Evolutionary conservation across 2,888 invertebrate genomes (phyloP).

Genomic region (Sialis lutaria): DNA sequence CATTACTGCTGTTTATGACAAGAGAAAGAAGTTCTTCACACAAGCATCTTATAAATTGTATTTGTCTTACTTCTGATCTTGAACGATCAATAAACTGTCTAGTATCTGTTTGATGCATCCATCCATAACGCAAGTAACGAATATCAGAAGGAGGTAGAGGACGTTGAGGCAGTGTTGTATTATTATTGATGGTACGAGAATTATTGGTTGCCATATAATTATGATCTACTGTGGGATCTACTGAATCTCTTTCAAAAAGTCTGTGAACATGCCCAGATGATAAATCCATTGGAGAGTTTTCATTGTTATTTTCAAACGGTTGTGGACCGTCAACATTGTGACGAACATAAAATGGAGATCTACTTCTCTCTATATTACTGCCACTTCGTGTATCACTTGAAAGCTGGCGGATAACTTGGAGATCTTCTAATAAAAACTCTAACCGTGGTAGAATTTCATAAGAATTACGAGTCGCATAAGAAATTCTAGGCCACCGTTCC

Average conservation of each 20-base stretch:
- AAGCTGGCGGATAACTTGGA: too few species aligned
- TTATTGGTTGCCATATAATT: constrained; percentile 8
- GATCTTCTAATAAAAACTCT: too few species aligned
- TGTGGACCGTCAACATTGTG: too few species aligned
- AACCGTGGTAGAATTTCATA: too few species aligned
- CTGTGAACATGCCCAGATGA: not conserved
- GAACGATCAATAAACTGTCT: constrained; percentile 24
- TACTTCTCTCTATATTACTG: too few species aligned
- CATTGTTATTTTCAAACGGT: not conserved
- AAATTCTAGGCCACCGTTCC: too few species aligned
- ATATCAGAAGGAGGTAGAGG: not conserved
- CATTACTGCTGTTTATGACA: not conserved
- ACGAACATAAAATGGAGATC: too few species aligned
- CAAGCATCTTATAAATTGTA: constrained; percentile 42
- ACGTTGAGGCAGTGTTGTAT: constrained; percentile 5
- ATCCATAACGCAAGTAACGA: not conserved
- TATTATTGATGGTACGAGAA: constrained; percentile 10
- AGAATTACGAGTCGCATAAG: too few species aligned
- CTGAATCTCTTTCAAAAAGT: too few species aligned
- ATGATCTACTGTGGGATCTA: constrained; percentile 1
- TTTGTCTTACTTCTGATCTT: constrained; percentile 25
- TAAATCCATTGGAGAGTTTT: not conserved
- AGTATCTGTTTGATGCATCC: constrained; percentile 15
- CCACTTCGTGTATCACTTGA: too few species aligned
- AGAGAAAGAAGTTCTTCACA: constrained; percentile 42